Percentiles rank a stretch among this genome's conserved stretches.
Evolutionary conservation across 2,113 vertebrate genomes (phyloP).

Genomic region (Ploceus nigricollis): DNA sequence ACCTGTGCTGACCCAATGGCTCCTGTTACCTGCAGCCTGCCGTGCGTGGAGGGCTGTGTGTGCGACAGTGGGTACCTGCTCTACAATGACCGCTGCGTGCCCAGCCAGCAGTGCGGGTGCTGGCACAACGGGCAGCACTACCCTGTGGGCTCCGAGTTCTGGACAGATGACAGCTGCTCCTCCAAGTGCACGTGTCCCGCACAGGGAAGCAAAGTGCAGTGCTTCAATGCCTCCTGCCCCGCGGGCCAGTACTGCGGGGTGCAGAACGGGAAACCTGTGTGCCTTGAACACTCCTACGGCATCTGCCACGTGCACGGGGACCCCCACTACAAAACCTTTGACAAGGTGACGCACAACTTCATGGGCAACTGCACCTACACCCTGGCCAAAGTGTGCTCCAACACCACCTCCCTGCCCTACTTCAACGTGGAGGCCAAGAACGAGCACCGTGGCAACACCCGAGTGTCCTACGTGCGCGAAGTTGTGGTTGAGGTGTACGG

Average conservation of each 20-base stretch:
- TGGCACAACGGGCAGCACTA: conserved; percentile 54
- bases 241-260: conserved; percentile 66
- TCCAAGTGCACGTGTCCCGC: background rate
- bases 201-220: conserved; percentile 67
- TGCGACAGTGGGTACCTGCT: conserved; percentile 52
- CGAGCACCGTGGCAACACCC: conserved; percentile 58
- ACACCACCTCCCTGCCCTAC: conserved; percentile 58
- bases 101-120: conserved; percentile 44
- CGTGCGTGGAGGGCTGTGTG: conserved; percentile 14
- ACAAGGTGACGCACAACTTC: conserved; percentile 76
- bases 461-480: conserved; percentile 66
- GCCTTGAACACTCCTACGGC: conserved; percentile 32
- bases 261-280: conserved; percentile 14
- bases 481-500: conserved; percentile 66
- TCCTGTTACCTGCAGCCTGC: background rate
- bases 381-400: conserved; percentile 75
- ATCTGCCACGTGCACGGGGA: conserved; percentile 74
- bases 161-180: background rate
- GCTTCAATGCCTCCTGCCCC: conserved; percentile 65
- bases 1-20: no score
- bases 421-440: conserved; percentile 81
- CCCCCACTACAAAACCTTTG: conserved; percentile 79
- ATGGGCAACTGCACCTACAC: conserved; percentile 78
- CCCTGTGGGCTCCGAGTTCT: conserved; percentile 66
- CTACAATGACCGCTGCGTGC: conserved; percentile 25